Conservation (phyloP, 1,140 invertebrate species). For the Lepidurus couesii region DNA sequence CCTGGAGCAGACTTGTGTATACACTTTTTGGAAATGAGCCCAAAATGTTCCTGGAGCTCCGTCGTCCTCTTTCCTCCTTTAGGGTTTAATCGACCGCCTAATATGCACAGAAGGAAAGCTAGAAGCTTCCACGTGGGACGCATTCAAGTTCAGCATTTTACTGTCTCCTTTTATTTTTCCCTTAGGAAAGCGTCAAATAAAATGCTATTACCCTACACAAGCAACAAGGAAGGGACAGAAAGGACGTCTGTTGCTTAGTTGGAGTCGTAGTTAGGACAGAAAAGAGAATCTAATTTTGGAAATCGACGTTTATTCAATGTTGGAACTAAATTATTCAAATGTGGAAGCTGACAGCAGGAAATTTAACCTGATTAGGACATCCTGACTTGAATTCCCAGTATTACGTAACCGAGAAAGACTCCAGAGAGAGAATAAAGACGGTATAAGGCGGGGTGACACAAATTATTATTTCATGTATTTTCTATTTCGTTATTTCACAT, state of each 20-base stretch:
- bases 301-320: background rate
- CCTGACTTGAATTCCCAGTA: background rate
- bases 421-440: no score
- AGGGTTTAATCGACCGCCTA: background rate
- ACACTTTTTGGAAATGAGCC: background rate
- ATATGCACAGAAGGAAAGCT: background rate
- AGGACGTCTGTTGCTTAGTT: background rate
- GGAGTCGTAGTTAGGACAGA: background rate
- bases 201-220: no score
- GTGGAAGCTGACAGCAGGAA: background rate
- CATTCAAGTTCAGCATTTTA: no score
- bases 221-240: no score
- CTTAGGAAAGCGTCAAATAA: no score
- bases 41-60: background rate
- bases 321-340: slow-evolving; percentile 10
- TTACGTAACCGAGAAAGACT: no score
- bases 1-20: background rate
- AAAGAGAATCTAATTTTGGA: background rate
- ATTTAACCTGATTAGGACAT: slow-evolving; percentile 10
- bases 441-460: no score
- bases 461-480: no score
- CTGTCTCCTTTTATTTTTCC: no score
- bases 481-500: no score
- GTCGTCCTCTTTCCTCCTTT: background rate
- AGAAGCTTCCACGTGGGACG: no score